Evolutionary conservation across 30 jellyfish, hydroid and myxozoan genomes (phyloP).

Genomic region (Hydra vulgaris): DNA sequence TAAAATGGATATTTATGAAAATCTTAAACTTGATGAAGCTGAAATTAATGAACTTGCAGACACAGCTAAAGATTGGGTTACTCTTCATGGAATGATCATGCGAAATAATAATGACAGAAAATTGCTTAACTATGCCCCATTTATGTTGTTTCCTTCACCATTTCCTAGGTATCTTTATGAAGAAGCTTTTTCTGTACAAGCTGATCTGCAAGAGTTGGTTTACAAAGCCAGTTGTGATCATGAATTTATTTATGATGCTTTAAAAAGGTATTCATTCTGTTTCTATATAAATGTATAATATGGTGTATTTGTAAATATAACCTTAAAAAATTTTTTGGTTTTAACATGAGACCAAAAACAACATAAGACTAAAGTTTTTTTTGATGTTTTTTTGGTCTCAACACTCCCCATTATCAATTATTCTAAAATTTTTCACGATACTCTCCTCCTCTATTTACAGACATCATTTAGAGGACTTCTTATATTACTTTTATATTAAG

Average conservation of each 20-base stretch:
- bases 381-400: too few species aligned
- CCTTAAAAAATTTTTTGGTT: too few species aligned
- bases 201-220: slow-evolving; percentile 63
- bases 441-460: too few species aligned
- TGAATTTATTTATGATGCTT: slow-evolving; percentile 46
- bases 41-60: slow-evolving; percentile 21
- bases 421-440: too few species aligned
- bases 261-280: slow-evolving; percentile 63
- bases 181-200: slow-evolving; percentile 68
- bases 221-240: slow-evolving; percentile 68
- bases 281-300: too few species aligned
- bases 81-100: slow-evolving; percentile 75
- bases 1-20: slow-evolving; percentile 41
- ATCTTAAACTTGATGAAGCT: slow-evolving; percentile 3
- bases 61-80: slow-evolving; percentile 87
- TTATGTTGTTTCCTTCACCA: slow-evolving; percentile 85
- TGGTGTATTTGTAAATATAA: too few species aligned
- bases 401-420: too few species aligned
- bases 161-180: slow-evolving; percentile 68
- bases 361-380: too few species aligned
- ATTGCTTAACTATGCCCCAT: slow-evolving; percentile 59
- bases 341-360: too few species aligned
- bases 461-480: too few species aligned
- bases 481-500: too few species aligned
- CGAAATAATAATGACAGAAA: slow-evolving; percentile 23